Base-by-base conservation (phyloP, 2,888 invertebrate species). In the Amblyjoppa fuscipennis region DNA sequence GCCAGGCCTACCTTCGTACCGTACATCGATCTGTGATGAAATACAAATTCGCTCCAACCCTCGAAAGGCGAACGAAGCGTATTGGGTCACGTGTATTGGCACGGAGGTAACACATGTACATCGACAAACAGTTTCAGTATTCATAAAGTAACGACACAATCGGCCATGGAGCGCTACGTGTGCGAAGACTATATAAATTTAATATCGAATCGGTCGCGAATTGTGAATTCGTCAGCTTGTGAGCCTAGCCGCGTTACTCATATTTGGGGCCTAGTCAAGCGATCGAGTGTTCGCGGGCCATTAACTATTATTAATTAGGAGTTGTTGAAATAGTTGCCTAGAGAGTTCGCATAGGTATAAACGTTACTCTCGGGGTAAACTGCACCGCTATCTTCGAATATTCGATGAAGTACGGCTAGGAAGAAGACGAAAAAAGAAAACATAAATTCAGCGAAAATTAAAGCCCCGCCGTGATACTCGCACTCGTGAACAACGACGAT, bases 1-100 rank as follows among this genome's bases (percentile, higher is more conserved):
- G 95, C 95, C 92, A 94, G 94, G 93, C 94, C 95, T 84, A 95
- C 95, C 92, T 95, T 95, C 92, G 93, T 93, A 71, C 93, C 93
- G 89, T 93, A 93, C 90, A 91, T 92, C 85, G 93, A 93, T 87
- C 87, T 92, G 87, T 92, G 87, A 92, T 88, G 61, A 81, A 45
- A 66, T 79, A 76, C 68, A 11, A 41, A 61, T 69, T 53, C 66
- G 79, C 70, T 56, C 31, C 45, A 59, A 71, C 38, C 66, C 25
- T 20, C 41, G 53, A 13, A 51, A 11, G 34, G 25, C 56, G 61
- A 71, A 34, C 74, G 61, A 70, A 74, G 51, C 61, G 74, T 11
- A 45, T 28, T 25, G 38, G 75, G 83, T 91, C 88, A 85, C 20
- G 82, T 85, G 88, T 91, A 90, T 87, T 91, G 89, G 6, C 78